Evolutionary conservation across 2,113 vertebrate genomes (phyloP), one percentile per base, ranked within the genome.

Genomic region (Meriones unguiculatus): DNA sequence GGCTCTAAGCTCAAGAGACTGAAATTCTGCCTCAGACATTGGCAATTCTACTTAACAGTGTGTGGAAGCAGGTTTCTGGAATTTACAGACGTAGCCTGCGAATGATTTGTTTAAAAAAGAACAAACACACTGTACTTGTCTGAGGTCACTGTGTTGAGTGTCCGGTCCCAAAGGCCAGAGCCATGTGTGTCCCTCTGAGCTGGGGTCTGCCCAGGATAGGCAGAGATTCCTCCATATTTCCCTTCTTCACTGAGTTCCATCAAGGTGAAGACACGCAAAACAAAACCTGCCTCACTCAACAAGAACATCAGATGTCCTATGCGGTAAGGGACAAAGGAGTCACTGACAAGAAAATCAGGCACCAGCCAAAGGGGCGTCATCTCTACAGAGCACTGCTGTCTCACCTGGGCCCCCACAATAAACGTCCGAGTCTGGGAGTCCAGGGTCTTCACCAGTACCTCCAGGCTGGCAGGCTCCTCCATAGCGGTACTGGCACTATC

Each of bases 401-500:
- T 98, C 98, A 99, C 99, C 99, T 99, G 99, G 94, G 98, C 98
- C 4, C 98, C 98, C 50, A 99, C 99, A 64, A 98, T 99, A 98
- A 99, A 99, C 75, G 98, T 99, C 96, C 99, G 98, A 97, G 99
- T 99, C 98, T 99, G 99, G 20, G 99, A 99, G 98, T 99, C 99
- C 97, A 99, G 97, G 25, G 99, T 99, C 98, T 99, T 99, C 88
- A 99, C 99, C 4, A 99, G 99, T 97, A 99, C 99, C 95, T 99
- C 99, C 97, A 99, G 98, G 95, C 97, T 98, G 96, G 98, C 98
- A 91, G 98, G 98, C 90, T 99, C 99, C 77, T 99, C 99, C 99
- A 99, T 99, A 80, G 94, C 91, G 87, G 85, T 81, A 80, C 94
- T 73, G 87, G 76, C 69, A 84, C 78, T 87, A 82, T 93, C 94